Percentiles rank a stretch among this genome's conserved stretches.
Evolutionary conservation across 2,888 invertebrate genomes (phyloP).

Genomic region (Pomacea canaliculata): DNA sequence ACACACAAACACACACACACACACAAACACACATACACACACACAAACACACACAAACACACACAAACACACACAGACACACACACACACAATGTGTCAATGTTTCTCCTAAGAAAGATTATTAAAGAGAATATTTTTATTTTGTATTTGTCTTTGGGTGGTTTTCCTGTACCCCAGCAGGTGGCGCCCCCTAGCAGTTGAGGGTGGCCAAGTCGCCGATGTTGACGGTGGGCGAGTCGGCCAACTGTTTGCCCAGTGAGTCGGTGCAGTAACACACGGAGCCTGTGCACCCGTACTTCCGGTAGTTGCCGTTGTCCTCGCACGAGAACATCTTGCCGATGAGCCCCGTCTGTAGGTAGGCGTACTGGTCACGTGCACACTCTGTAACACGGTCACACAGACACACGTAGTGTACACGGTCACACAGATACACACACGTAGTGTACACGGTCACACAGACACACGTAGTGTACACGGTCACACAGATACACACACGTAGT

Average conservation of each 20-base stretch:
- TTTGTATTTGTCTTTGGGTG: no score
- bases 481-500: no score
- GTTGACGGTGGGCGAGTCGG: constrained; percentile 14
- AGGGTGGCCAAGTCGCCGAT: constrained; percentile 17
- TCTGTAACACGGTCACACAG: constrained; percentile 33
- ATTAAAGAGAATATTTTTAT: no score
- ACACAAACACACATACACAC: neutral
- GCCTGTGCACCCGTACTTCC: constrained; percentile 36
- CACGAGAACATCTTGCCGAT: constrained; percentile 52
- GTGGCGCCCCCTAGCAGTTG: constrained; percentile 1
- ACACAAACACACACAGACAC: neutral
- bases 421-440: no score
- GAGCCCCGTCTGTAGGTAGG: constrained; percentile 44
- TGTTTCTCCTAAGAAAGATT: no score
- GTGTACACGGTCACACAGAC: no score
- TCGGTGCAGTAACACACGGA: constrained; percentile 50
- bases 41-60: neutral
- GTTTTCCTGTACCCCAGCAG: no score
- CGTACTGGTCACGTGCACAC: constrained; percentile 47
- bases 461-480: no score
- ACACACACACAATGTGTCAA: neutral
- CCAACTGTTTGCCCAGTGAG: constrained; percentile 10
- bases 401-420: no score
- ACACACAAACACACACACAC: neutral
- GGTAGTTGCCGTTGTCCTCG: constrained; percentile 47